Evolutionary conservation across 1,140 invertebrate species (phyloP), one percentile per base, ranked within the genome.

Genomic region (Pteromalus puparum): DNA sequence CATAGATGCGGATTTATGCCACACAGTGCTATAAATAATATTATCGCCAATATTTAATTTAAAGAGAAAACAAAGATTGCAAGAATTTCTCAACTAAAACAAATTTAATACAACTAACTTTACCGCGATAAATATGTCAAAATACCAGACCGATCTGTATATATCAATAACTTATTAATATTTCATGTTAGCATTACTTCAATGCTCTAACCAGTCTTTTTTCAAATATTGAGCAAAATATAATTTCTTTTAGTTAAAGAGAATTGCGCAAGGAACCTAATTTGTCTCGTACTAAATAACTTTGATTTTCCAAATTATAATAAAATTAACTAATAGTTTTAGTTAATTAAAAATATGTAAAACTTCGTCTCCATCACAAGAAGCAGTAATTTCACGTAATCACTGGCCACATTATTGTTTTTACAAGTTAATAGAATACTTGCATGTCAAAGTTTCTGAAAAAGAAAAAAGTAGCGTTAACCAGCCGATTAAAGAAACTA

Each of bases 401-500:
- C 74, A 77, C 53, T 67, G 74, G 30, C 38, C 30, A 26, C 72
- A 24, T 76, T 30, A 67, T 67, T 75, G 30, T 61, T 61, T 73
- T 42, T 77, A 68, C 73, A 81, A 70, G 21, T 85, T 81, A 81
- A 85, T 85, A 73, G 67, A 77, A 77, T 85, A 85, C 73, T 81
- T 85, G 83, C 79, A 85, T 81, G 28, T 85, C 83, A 12, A 85
- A 85, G 28, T 81, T 85, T 77, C 83, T 85, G 83, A 65, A 85
- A 85, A 46, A 2, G 87, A 86, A 87, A 82, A 38, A 78, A 21
- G 6, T 34, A 21, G 18, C 5, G 38, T 38, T 42, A 38, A 73
- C n/a, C 26, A 21, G 5, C 7, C 5, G 13, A 30, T 38, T 34
- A 0, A 21, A 68, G 9, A 38, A 38, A 77, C 34, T 18, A 30